A percentile compares a stretch with the other conserved stretches of the same genome.
Conservation (phyloP, 2,113 vertebrate species). For the Setophaga petechia region DNA sequence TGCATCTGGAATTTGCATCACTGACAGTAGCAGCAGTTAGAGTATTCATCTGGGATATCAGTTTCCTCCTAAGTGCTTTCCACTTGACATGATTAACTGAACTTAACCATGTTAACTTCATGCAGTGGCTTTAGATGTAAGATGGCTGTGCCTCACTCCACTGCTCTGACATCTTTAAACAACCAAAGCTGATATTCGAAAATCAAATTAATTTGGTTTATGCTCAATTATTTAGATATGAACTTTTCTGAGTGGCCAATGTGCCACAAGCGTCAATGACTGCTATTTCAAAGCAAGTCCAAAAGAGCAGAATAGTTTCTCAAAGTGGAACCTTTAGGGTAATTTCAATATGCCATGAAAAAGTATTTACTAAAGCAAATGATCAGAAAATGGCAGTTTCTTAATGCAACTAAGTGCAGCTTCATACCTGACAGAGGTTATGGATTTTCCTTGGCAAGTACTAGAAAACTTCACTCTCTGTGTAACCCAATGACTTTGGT, state of each 20-base stretch:
- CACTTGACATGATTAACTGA: background rate
- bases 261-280: background rate
- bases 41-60: background rate
- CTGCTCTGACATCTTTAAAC: background rate
- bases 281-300: background rate
- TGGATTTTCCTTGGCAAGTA: background rate
- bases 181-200: background rate
- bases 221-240: background rate
- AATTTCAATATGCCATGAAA: background rate
- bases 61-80: background rate
- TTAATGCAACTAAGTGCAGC: background rate
- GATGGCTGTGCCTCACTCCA: background rate
- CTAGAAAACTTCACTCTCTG: background rate
- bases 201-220: background rate
- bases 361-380: background rate
- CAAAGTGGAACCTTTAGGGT: background rate
- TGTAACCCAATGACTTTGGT: background rate
- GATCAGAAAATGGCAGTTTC: background rate
- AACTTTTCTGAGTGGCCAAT: background rate
- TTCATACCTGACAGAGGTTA: background rate
- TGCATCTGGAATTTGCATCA: background rate
- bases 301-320: background rate
- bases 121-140: background rate
- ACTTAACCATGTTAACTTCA: background rate
- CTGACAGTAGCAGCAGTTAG: background rate